Evolutionary conservation across 2,113 vertebrate species (phyloP).

Genomic region (Oxyruncus cristatus): DNA sequence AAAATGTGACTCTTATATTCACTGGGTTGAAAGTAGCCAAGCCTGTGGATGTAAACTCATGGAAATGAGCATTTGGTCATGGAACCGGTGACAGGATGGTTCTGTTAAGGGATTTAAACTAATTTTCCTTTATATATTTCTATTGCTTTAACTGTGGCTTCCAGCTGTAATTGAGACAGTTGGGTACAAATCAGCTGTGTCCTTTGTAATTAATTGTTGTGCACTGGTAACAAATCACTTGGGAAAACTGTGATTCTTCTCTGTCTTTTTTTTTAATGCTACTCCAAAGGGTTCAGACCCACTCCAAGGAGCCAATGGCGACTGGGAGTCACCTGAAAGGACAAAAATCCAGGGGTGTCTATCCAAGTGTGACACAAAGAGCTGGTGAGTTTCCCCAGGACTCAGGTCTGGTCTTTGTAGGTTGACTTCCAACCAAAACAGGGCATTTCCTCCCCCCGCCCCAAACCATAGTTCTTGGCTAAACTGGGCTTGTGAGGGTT

Average conservation of each 20-base stretch:
- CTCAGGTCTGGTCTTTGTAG: background rate
- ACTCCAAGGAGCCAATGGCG: constrained; percentile 16
- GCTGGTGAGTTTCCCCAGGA: background rate
- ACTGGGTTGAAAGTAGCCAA: background rate
- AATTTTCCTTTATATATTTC: background rate
- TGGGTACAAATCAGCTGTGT: background rate
- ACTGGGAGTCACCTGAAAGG: constrained; percentile 33
- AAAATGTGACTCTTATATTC: background rate
- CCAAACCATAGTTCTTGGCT: background rate
- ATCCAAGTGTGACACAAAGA: background rate
- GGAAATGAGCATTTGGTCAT: background rate
- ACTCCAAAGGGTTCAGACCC: constrained; percentile 41
- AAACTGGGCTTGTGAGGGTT: background rate
- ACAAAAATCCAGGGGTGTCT: background rate
- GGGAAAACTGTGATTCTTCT: background rate
- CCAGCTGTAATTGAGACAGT: background rate
- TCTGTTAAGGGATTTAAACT: background rate
- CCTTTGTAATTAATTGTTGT: background rate
- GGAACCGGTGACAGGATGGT: background rate
- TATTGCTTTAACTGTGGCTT: background rate
- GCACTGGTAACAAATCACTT: background rate
- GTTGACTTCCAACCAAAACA: background rate
- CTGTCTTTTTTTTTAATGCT: background rate
- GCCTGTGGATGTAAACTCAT: background rate
- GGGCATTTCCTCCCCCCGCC: background rate